Evolutionary conservation across 2,888 invertebrate genomes (phyloP), one percentile per base, ranked within the genome.

Genomic region (Patella pellucida): DNA sequence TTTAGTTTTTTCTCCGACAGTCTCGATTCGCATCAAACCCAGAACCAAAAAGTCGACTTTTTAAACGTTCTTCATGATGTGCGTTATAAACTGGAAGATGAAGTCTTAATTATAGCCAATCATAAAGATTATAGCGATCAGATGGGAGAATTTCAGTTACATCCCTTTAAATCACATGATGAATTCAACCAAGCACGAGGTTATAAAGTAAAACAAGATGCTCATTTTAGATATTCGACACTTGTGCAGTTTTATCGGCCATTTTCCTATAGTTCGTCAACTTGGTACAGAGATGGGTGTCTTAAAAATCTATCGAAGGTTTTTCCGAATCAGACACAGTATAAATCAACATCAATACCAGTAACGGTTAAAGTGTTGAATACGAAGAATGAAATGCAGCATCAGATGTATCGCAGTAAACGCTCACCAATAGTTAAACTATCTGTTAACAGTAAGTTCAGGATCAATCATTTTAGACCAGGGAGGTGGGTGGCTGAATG

Each of bases 221-320:
- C 62, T 3, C 23, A 23, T 23, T 62, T 9, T 23, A 2, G 62
- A 19, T 83, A 80, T 72, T 79, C 79, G 16, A 85, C 86, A 9
- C 82, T 79, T 23, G 82, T 87, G 23, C 88, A 90, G 85, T 87
- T 89, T 75, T 85, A 85, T 72, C 77, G 79, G 5, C 90, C 90
- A 7, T 90, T 90, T 81, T 72, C 83, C 69, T 87, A 85, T 81
- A 86, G 87, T 52, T 83, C 87, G 4, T 69, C 78, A 7, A 82
- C 83, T 0, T 88, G 86, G 85, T 69, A 78, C 69, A 71, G 78
- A n/a, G 83, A 82, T 75, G 85, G 84, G 0, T 87, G 88, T 72
- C 41, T 79, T 31, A 86, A 85, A 71, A 87, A 87, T 74, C 81
- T 84, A 62, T 84, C 86, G 7, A 69, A 83, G 78, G 78, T 77